Base-by-base conservation (phyloP, 92 coral and sea anemone genomes). In the Paragorgia papillata region DNA sequence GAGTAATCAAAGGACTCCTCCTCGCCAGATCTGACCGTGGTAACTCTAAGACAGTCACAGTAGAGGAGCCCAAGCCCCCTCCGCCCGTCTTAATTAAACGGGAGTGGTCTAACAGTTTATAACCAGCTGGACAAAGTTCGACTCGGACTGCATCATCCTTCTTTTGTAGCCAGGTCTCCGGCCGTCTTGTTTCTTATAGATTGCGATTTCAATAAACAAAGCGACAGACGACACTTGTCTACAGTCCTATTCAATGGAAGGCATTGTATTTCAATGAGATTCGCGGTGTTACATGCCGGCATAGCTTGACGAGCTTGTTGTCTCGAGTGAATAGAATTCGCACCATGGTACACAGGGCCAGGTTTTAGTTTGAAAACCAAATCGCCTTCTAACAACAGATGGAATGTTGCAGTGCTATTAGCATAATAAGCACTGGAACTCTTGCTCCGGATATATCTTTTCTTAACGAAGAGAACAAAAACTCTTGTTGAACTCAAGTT, bases 41-140 rank as follows among this genome's bases (percentile, higher is more conserved):
- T 79, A 0, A 85, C 82, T 62, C 57, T 66, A 18, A 79, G 55
- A 62, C 15, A 24, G 67, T 79, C 80, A 20, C 56, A 75, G 66
- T 51, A 74, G 27, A 85, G 74, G 41, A 73, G 46, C 1, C 82
- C 89, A 74, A 80, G 37, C 27, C 80, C 27, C 82, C 81, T 17
- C 89, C 89, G 28, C 85, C 82, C 14, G 76, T 70, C 35, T 77
- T 62, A 61, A 48, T 58, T 34, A 39, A 37, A 50, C 85, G 49
- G 10, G 61, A 20, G 59, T 64, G 79, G 58, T 80, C 89, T 25
- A 80, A 40, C 43, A 80, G 22, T 31, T 63, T 85, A 18, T 85
- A 85, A 0, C 88, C 88, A 73, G 57, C 43, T 15, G 85, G 85
- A 19, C 88, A 85, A 20, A 85, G 80, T 46, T 85, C 88, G 27